These are phyloP conservation scores for Hydraecia micacea DNA, from an alignment of 2,888 invertebrate genomes.

Conservation along the genomic window DNA sequence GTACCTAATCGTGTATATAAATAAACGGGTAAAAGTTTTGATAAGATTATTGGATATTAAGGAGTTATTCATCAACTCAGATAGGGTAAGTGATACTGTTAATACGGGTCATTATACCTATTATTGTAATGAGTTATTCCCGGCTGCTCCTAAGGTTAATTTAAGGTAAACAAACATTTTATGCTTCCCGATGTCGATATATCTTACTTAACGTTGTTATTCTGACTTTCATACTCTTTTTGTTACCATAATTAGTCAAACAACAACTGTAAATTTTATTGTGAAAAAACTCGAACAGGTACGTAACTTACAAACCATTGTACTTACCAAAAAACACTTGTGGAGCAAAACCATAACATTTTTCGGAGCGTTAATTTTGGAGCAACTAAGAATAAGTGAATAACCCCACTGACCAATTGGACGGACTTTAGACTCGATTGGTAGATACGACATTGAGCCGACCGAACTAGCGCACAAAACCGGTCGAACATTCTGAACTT, in stretches of 20 bases:
- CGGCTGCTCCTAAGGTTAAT: background rate
- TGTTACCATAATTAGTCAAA: background rate
- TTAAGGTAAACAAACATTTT: background rate
- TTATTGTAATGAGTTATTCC: conserved; percentile 11
- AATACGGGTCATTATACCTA: background rate
- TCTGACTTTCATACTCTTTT: background rate
- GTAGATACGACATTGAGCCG: conserved; percentile 50
- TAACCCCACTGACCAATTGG: background rate
- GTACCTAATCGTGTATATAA: background rate
- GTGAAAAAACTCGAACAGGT: background rate
- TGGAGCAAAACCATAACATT: background rate
- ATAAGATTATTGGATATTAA: conserved; percentile 44
- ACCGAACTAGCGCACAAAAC: conserved; percentile 31
- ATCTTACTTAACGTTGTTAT: too few species aligned
- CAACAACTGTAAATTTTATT: too few species aligned
- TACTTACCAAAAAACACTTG: background rate
- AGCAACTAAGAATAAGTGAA: conserved; percentile 3
- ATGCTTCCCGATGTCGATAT: background rate
- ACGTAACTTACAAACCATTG: background rate
- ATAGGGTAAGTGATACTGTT: conserved; percentile 13
- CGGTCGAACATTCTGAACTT: conserved; percentile 47
- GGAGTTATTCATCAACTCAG: background rate
- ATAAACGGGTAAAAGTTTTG: conserved; percentile 1
- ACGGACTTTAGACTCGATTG: conserved; percentile 31
- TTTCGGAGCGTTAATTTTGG: background rate